A percentile compares a stretch with the other conserved stretches of the same genome.
Conservation (phyloP, 2,888 invertebrate genomes). For the Watsonalla cultraria region DNA sequence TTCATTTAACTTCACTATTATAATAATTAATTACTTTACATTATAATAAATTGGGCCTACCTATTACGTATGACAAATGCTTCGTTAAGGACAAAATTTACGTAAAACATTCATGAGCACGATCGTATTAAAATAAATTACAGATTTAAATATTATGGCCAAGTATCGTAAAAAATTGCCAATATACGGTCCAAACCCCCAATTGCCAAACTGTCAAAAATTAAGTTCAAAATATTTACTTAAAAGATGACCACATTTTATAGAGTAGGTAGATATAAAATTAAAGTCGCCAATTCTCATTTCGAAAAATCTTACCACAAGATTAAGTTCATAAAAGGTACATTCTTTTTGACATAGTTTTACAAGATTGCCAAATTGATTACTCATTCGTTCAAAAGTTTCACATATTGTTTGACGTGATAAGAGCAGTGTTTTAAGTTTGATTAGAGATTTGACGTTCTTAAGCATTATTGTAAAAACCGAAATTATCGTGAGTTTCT, state of each 20-base stretch:
- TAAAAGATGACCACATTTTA: too few relatives aligned
- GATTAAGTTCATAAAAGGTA: too few relatives aligned
- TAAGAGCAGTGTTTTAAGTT: background rate
- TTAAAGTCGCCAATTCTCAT: too few relatives aligned
- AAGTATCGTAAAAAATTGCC: background rate
- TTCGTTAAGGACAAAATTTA: conserved; percentile 65
- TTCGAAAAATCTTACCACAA: too few relatives aligned
- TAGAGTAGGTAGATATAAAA: too few relatives aligned
- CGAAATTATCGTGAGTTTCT: conserved; percentile 41
- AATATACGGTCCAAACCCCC: too few relatives aligned
- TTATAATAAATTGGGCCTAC: conserved; percentile 76
- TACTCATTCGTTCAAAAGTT: too few relatives aligned
- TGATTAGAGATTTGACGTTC: background rate
- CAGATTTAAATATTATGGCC: conserved; percentile 35
- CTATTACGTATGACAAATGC: conserved; percentile 76
- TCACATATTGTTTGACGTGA: too few relatives aligned
- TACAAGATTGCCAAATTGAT: too few relatives aligned
- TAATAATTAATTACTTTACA: conserved; percentile 68
- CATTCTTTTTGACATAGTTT: too few relatives aligned
- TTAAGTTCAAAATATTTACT: background rate
- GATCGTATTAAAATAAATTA: conserved; percentile 62
- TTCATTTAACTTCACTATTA: conserved; percentile 57
- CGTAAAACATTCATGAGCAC: conserved; percentile 71
- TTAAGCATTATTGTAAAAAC: conserved; percentile 6
- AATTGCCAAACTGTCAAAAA: background rate